phyloP scores from a whole-genome alignment of 2,888 invertebrate genomes.

The Rhamnusium bicolor region DNA sequence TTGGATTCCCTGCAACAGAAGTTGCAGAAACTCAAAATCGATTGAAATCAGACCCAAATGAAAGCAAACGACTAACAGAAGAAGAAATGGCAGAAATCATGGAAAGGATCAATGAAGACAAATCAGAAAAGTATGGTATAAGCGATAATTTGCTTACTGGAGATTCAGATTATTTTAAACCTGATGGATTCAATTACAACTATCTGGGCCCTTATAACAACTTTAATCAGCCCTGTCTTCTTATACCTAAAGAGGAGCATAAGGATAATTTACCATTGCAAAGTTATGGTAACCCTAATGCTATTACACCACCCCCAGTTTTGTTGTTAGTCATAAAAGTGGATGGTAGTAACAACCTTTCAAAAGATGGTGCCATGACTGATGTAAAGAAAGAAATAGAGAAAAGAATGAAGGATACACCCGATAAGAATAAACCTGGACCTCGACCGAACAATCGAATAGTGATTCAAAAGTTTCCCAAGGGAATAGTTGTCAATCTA shows the following conservation, averaged over 20 bases:
- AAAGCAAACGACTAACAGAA: conserved; percentile 11
- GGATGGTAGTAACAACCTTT: conserved; percentile 8
- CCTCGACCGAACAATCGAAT: too few species aligned
- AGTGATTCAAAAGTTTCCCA: background rate
- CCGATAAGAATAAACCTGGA: background rate
- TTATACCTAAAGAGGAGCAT: conserved; percentile 20
- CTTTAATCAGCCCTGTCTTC: background rate
- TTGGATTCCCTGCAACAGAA: conserved; percentile 14
- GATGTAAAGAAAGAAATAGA: conserved; percentile 10
- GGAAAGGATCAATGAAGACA: background rate
- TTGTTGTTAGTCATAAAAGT: conserved; percentile 24
- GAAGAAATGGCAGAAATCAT: conserved; percentile 27
- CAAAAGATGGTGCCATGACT: conserved; percentile 1
- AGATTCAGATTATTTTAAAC: background rate
- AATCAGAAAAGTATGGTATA: background rate
- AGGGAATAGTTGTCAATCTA: background rate
- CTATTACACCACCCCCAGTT: conserved; percentile 10
- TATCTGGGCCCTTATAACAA: background rate
- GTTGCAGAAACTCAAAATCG: background rate
- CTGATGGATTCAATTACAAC: conserved; percentile 1
- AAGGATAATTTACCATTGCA: background rate
- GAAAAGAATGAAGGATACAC: background rate
- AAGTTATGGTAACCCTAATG: background rate
- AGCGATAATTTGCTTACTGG: background rate
- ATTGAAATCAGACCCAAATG: background rate